phyloP scores from a whole-genome alignment of 2,113 vertebrate genomes.

The Numida meleagris region DNA sequence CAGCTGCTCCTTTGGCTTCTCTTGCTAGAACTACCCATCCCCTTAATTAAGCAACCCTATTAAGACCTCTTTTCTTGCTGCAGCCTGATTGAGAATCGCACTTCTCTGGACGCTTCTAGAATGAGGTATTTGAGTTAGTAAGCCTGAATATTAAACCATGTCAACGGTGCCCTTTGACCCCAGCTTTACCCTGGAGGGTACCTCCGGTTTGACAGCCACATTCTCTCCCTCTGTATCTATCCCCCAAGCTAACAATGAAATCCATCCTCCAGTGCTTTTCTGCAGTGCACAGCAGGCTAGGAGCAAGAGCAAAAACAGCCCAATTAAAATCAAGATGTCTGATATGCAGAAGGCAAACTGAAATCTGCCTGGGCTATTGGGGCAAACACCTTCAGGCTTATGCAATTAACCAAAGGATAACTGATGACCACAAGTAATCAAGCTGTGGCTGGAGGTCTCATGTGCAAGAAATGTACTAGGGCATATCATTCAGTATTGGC shows the following conservation, averaged over 20 bases:
- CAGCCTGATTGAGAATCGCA: not conserved
- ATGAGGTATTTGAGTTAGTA: not conserved
- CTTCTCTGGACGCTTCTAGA: not conserved
- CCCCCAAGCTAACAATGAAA: slow-evolving; percentile 13
- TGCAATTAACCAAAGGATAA: slow-evolving; percentile 14
- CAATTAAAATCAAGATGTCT: slow-evolving; percentile 56
- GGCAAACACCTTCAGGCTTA: not conserved
- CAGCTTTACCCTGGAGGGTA: not conserved
- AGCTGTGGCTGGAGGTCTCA: not conserved
- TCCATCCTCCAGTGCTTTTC: slow-evolving; percentile 28
- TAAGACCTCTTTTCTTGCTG: not conserved
- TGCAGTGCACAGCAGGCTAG: slow-evolving; percentile 11
- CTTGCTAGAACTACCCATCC: not conserved
- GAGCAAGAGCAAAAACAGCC: slow-evolving; percentile 16
- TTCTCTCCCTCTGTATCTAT: not conserved
- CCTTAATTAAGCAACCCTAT: not conserved
- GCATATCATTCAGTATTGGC: not conserved
- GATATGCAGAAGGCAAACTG: slow-evolving; percentile 25
- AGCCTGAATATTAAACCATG: not conserved
- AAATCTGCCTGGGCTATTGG: not conserved
- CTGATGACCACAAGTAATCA: slow-evolving; percentile 40
- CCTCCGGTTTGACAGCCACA: not conserved
- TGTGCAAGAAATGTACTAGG: not conserved
- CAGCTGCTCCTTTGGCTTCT: not conserved
- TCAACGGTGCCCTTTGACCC: not conserved